Percentiles rank a stretch among this genome's conserved stretches.
These are phyloP conservation scores for Drosophila elegans DNA, from an alignment of 1,140 invertebrate genomes.

Conservation along the genomic window DNA sequence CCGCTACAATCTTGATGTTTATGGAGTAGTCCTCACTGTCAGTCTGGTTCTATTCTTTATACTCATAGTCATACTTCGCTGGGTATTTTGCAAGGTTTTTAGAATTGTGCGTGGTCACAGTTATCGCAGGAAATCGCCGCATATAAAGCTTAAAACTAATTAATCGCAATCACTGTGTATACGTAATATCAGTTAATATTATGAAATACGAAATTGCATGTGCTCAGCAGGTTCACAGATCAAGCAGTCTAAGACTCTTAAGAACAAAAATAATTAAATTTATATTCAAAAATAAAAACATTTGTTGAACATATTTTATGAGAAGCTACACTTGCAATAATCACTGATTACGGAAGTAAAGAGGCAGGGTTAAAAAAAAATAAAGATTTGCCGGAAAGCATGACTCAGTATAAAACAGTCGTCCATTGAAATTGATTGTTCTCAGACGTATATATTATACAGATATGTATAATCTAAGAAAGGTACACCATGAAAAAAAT, in stretches of 20 bases:
- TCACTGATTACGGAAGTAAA: neutral
- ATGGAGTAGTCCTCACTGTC: neutral
- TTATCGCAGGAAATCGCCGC: neutral
- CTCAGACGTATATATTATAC: neutral
- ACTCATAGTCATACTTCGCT: neutral
- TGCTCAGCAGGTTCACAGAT: neutral
- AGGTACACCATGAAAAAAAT: slow-evolving; percentile 8
- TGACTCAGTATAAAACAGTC: slow-evolving; percentile 8
- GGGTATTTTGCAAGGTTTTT: slow-evolving; percentile 22
- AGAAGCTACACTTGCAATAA: neutral
- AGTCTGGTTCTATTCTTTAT: neutral
- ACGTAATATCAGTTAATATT: slow-evolving; percentile 6
- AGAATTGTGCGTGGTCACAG: neutral
- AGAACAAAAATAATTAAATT: neutral
- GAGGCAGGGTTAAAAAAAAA: neutral
- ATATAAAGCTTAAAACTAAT: slow-evolving; percentile 25
- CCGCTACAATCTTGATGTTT: slow-evolving; percentile 61
- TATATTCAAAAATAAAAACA: neutral
- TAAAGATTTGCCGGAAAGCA: slow-evolving; percentile 25
- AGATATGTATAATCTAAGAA: neutral
- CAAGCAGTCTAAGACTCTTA: neutral
- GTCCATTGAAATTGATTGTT: slow-evolving; percentile 16
- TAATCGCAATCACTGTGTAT: slow-evolving; percentile 7
- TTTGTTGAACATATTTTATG: neutral
- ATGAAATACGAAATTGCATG: slow-evolving; percentile 5